Conservation (phyloP, 2,113 vertebrate genomes). For the Sinocyclocheilus grahami region DNA sequence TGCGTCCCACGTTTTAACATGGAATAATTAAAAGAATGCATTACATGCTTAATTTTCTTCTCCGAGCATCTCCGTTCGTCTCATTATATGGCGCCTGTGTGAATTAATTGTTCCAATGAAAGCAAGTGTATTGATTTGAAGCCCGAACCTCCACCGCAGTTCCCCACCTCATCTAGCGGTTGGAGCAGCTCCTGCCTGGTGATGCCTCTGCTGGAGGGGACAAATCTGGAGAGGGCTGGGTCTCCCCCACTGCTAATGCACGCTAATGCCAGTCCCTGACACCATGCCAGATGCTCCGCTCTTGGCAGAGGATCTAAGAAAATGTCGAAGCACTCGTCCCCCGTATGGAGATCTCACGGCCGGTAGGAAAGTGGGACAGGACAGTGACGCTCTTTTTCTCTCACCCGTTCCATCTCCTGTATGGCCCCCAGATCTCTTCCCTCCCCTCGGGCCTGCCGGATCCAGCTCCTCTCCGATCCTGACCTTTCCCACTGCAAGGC, state of each 20-base stretch:
- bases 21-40: conserved; percentile 16
- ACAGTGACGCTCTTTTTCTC: conserved; percentile 47
- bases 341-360: conserved; percentile 59
- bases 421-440: conserved; percentile 48
- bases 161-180: conserved; percentile 53
- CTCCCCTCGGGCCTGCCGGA: conserved; percentile 43
- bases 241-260: conserved; percentile 63
- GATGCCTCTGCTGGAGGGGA: conserved; percentile 63
- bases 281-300: conserved; percentile 63
- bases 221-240: conserved; percentile 61
- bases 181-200: conserved; percentile 58
- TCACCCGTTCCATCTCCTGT: conserved; percentile 53
- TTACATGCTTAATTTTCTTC: conserved; percentile 22
- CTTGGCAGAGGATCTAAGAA: conserved; percentile 67
- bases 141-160: conserved; percentile 41
- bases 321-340: conserved; percentile 48
- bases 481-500: conserved; percentile 63
- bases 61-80: background rate
- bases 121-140: conserved; percentile 48
- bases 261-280: conserved; percentile 67
- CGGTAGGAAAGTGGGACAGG: conserved; percentile 47
- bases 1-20: conserved; percentile 1
- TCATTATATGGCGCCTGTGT: background rate
- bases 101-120: conserved; percentile 39
- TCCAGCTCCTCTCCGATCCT: conserved; percentile 46